These are phyloP conservation scores for Cisticola juncidis DNA, from an alignment of 2,113 vertebrate species.

Conservation along the genomic window DNA sequence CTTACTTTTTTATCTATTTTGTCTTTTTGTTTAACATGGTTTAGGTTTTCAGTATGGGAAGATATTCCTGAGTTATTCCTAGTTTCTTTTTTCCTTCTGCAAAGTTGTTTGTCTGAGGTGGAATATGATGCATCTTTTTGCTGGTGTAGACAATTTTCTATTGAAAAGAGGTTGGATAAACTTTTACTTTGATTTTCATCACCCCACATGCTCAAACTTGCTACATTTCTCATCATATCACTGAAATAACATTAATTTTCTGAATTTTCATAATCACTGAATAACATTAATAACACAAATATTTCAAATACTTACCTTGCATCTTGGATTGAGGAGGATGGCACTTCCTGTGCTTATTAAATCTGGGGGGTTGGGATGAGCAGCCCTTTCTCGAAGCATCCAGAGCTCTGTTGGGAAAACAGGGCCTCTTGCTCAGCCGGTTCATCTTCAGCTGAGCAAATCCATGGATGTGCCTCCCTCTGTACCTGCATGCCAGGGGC, in stretches of 20 bases:
- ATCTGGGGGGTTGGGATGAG: background rate
- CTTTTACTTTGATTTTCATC: background rate
- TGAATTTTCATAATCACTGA: no score
- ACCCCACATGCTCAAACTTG: background rate
- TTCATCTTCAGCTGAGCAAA: background rate
- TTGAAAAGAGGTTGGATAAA: background rate
- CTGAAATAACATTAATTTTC: background rate
- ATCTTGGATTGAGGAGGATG: background rate
- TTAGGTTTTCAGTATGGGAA: background rate
- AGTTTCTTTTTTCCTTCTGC: conserved; percentile 16
- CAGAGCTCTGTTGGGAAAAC: background rate
- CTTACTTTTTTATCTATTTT: conserved; percentile 32
- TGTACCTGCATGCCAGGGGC: conserved; percentile 45
- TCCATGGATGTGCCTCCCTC: conserved; percentile 45
- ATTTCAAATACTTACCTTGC: conserved; percentile 54
- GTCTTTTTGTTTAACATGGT: background rate
- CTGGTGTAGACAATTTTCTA: conserved; percentile 15
- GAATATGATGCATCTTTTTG: background rate
- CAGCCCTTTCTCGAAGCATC: conserved; percentile 22
- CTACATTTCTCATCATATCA: background rate
- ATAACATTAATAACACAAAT: background rate
- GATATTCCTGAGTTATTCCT: conserved; percentile 4
- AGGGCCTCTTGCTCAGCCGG: background rate
- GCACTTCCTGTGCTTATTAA: background rate
- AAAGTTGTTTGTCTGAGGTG: background rate